Base-by-base conservation (phyloP, 53 echinoderm and acorn worm species). In the Crossaster papposus region DNA sequence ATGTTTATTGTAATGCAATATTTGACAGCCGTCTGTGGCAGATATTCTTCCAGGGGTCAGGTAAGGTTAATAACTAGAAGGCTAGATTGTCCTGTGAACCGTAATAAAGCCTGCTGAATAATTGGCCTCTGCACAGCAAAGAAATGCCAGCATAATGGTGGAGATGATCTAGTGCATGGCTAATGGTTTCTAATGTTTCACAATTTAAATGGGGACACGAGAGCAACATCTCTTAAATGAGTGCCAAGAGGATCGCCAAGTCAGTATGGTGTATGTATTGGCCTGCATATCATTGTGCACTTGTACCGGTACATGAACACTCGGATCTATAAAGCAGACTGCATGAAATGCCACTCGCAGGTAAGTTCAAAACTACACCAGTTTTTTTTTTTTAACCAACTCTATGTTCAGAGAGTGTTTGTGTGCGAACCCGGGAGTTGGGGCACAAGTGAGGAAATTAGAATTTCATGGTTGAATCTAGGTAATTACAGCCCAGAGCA, bases 1-100 rank as follows among this genome's bases (percentile, higher is more conserved):
- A 84, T 84, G 84, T 84, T 84, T 84, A 84, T 84, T 84, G 84
- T 84, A 84, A 84, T 84, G 84, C 84, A 84, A 84, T 84, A 84
- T 84, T 84, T 84, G 84, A 84, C 84, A 84, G 84, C 72, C 53
- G 84, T 50, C 84, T 51, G 84, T 84, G 84, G 44, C 28, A 65
- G 84, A 84, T 72, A 84, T 84, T 84, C 72, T 83, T 14, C 72
- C 36, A 37, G 71, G 72, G 84, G 84, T 84, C 84, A 84, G 84
- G 71, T 51, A 37, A 84, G 84, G 84, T 84, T 84, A 84, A 84
- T 84, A 84, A 84, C 84, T 70, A 72, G 65, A 31, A 64, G 65
- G 84, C 72, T 84, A 84, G 84, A 65, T 84, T 84, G 84, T 72
- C 84, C 84, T 84, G 84, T 84, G 84, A 84, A 84, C 71, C 84